Conservation (phyloP, 2,113 vertebrate species). For the human (Homo sapiens) region GRCh38 chr7:11282501-11283000, state of each 20-base stretch:
- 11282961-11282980: background rate
- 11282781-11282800: background rate
- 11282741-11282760: background rate
- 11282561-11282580: background rate
- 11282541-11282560: background rate
- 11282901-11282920: background rate
- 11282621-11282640: background rate
- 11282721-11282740: background rate
- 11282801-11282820: background rate
- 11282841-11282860: background rate
- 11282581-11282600: background rate
- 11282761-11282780: background rate
- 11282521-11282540: background rate
- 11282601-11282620: background rate
- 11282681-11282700: no score
- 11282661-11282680: background rate
- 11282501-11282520: background rate
- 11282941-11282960: background rate
- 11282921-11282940: background rate
- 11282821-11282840: background rate
- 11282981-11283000: background rate
- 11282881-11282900: background rate
- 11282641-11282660: background rate
- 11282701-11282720: background rate
- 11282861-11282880: background rate